phyloP scores from a whole-genome alignment of 2,113 vertebrate genomes.

The human (Homo sapiens) region GRCh38 chr9:126312001-126312500 shows the following conservation, averaged over 20 bases:
- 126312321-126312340: neutral
- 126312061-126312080: neutral
- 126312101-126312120: neutral
- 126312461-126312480: neutral
- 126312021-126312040: neutral
- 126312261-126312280: neutral
- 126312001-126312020: neutral
- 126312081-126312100: neutral
- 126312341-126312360: neutral
- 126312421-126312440: neutral
- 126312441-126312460: neutral
- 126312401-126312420: neutral
- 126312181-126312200: neutral
- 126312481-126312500: neutral
- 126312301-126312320: neutral
- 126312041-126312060: neutral
- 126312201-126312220: neutral
- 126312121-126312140: neutral
- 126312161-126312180: neutral
- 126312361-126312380: neutral
- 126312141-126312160: neutral
- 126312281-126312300: neutral
- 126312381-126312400: neutral
- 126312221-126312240: neutral
- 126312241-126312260: neutral